A percentile compares a stretch with the other conserved stretches of the same genome.
These are phyloP conservation scores for Drosophila fuyamai DNA, from an alignment of 1,140 invertebrate species.

Conservation along the genomic window DNA sequence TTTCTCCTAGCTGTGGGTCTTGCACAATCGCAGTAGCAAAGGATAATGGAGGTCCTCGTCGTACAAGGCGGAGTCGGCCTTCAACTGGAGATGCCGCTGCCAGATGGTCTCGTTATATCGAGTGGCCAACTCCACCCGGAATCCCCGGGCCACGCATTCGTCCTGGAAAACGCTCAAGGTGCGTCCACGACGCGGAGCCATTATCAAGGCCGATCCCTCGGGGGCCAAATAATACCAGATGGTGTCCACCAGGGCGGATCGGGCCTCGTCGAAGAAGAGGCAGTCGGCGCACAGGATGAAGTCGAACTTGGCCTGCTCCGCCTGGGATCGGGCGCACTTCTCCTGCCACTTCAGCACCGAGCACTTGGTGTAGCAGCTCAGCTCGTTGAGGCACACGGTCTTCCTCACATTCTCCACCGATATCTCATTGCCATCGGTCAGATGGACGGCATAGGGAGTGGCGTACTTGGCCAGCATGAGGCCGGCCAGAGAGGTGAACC, in stretches of 20 bases:
- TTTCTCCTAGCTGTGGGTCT: slow-evolving; percentile 75
- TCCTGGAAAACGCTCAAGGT: slow-evolving; percentile 90
- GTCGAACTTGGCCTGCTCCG: slow-evolving; percentile 86
- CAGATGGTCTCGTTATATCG: slow-evolving; percentile 89
- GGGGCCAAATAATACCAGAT: slow-evolving; percentile 89
- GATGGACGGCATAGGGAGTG: slow-evolving; percentile 86
- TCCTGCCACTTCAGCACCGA: slow-evolving; percentile 86
- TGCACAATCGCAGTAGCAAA: slow-evolving; percentile 87
- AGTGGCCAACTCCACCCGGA: slow-evolving; percentile 86
- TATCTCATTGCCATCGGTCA: slow-evolving; percentile 92
- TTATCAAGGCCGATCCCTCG: slow-evolving; percentile 89
- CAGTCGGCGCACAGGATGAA: slow-evolving; percentile 92
- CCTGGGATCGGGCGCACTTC: slow-evolving; percentile 40
- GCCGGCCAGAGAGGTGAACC: slow-evolving; percentile 94
- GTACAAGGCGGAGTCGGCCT: slow-evolving; percentile 87
- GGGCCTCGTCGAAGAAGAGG: slow-evolving; percentile 92
- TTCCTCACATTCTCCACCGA: slow-evolving; percentile 91
- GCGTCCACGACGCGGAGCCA: slow-evolving; percentile 90
- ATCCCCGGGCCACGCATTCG: slow-evolving; percentile 87
- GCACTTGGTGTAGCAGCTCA: slow-evolving; percentile 85
- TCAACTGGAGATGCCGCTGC: slow-evolving; percentile 88
- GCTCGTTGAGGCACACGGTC: slow-evolving; percentile 88
- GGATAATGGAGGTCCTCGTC: slow-evolving; percentile 90
- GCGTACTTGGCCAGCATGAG: slow-evolving; percentile 90
- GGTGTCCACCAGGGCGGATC: slow-evolving; percentile 89